phyloP scores from a whole-genome alignment of 2,888 invertebrate species.

The Apeira syringaria region DNA sequence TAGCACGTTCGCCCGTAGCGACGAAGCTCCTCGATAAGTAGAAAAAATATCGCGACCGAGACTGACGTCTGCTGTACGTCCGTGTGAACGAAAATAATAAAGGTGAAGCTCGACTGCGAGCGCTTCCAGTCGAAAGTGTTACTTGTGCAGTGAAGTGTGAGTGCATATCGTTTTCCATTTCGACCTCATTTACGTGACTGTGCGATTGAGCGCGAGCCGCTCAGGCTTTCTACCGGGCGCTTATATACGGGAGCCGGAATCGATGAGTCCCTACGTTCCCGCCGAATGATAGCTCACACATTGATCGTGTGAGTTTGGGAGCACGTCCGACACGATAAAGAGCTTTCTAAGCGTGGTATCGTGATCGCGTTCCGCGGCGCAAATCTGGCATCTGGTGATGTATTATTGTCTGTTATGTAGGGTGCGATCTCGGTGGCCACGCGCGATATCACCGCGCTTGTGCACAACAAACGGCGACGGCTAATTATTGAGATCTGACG shows the following conservation, averaged over 20 bases:
- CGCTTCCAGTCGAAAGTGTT: slow-evolving; percentile 21
- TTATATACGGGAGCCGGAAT: slow-evolving; percentile 52
- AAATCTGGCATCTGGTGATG: slow-evolving; percentile 15
- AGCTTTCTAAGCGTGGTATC: slow-evolving; percentile 2
- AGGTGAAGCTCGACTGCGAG: slow-evolving; percentile 7
- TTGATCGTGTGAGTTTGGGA: slow-evolving; percentile 71
- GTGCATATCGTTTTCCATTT: slow-evolving; percentile 55
- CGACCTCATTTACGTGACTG: slow-evolving; percentile 66
- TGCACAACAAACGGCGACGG: slow-evolving; percentile 35
- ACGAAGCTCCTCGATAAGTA: slow-evolving; percentile 38
- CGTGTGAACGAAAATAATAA: slow-evolving; percentile 8
- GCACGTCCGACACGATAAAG: slow-evolving; percentile 18
- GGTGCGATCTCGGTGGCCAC: slow-evolving; percentile 20
- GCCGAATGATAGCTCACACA: slow-evolving; percentile 65
- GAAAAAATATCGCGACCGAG: slow-evolving; percentile 39
- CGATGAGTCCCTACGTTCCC: slow-evolving; percentile 61
- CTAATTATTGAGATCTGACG: slow-evolving; percentile 41
- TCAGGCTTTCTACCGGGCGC: slow-evolving; percentile 58
- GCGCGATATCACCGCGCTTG: slow-evolving; percentile 27
- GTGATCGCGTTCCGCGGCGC: not conserved
- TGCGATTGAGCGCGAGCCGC: slow-evolving; percentile 52
- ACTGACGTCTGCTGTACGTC: slow-evolving; percentile 34
- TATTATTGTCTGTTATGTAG: slow-evolving; percentile 13
- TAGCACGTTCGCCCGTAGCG: slow-evolving; percentile 53
- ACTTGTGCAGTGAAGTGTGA: slow-evolving; percentile 53